These are phyloP conservation scores for Daubentonia madagascariensis DNA, from an alignment of 2,113 vertebrate genomes.

Conservation along the genomic window DNA sequence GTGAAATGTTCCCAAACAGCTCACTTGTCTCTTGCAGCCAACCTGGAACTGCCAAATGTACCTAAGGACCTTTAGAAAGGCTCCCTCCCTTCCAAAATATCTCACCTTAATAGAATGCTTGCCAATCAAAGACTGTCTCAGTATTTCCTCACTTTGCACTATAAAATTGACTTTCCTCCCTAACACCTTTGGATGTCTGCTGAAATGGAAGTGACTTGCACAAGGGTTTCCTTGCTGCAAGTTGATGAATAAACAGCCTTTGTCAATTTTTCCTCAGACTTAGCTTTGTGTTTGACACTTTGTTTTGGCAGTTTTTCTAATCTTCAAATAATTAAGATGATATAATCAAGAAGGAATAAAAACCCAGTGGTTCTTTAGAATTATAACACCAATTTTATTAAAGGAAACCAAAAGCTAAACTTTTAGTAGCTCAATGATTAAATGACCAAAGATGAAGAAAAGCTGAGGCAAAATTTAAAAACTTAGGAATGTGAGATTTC, in stretches of 20 bases:
- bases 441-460: neutral
- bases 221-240: neutral
- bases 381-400: conserved; percentile 40
- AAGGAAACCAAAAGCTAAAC: conserved; percentile 23
- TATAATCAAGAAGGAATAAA: conserved; percentile 19
- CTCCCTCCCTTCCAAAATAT: neutral
- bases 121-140: neutral
- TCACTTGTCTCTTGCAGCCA: neutral
- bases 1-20: neutral
- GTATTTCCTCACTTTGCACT: neutral
- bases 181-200: neutral
- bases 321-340: conserved; percentile 53
- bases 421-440: neutral
- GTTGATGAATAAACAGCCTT: conserved; percentile 4
- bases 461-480: neutral
- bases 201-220: neutral
- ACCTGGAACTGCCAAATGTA: neutral
- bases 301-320: conserved; percentile 47
- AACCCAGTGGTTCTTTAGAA: neutral
- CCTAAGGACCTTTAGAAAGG: neutral
- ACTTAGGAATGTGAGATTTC: conserved; percentile 32
- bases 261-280: neutral
- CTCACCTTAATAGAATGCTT: neutral
- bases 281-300: conserved; percentile 28
- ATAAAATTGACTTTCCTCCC: neutral